Evolutionary conservation across 2,888 invertebrate genomes (phyloP), one percentile per base, ranked within the genome.

Genomic region (Miltochrista miniata): DNA sequence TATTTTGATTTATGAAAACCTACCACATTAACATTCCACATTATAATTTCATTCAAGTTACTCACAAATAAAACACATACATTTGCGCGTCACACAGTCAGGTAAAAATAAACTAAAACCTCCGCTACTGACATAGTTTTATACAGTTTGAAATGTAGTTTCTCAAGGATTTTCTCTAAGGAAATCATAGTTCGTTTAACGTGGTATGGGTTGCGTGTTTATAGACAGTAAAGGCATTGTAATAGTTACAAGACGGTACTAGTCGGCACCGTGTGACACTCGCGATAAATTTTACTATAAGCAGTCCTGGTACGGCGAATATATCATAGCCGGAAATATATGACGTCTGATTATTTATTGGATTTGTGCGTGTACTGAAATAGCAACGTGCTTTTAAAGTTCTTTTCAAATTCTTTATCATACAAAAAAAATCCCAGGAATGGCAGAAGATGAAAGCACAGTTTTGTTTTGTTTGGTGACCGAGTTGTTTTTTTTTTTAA

Each of bases 211-310:
- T 67, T 55, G 68, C 68, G 79, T 79, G 79, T 45, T 65, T 51
- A 7, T 48, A 45, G 37, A 48, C 67, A 69, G 66, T 79, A 72
- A 79, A 68, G 67, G 49, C 48, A 64, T n/a, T 51, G 69, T 74
- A 64, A 69, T 61, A 57, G 64, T 54, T 61, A 59, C 56, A 64
- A 59, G 65, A 60, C 60, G 72, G 78, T 63, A 79, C 79, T 45
- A 70, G 59, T 64, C 59, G 76, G 79, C 71, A 81, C 79, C 67
- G 68, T 55, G 67, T 68, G 73, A 70, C 80, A 80, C 73, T 71
- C 57, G n/a, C 48, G 48, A 33, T 39, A 44, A 61, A 55, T 51
- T 31, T 48, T 43, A 39, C 30, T 41, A 64, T 43, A 50, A 45
- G 48, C 10, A 33, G 14, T 30, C 9, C n/a, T 45, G 39, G 29